Conservation (phyloP, 2,888 invertebrate genomes). For the Himalopsyche tibetana region DNA sequence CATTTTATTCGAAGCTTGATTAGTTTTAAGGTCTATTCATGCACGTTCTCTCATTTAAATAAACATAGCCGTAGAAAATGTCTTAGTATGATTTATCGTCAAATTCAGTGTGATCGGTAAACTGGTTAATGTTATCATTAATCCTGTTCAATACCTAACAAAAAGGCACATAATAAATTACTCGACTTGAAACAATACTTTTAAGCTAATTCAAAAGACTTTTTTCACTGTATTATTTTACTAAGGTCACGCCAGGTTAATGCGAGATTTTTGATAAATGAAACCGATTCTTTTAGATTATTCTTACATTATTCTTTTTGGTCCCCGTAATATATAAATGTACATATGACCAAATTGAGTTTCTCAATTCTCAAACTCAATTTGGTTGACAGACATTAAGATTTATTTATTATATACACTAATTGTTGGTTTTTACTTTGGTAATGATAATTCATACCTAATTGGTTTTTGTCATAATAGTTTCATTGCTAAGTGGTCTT, state of each 20-base stretch:
- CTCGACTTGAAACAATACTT: not conserved
- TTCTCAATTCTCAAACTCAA: no score
- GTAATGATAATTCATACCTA: no score
- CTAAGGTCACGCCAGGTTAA: not conserved
- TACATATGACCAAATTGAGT: no score
- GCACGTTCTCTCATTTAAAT: not conserved
- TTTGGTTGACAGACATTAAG: no score
- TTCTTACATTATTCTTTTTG: no score
- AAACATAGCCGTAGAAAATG: not conserved
- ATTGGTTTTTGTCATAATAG: no score
- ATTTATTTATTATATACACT: no score
- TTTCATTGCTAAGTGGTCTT: no score
- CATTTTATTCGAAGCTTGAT: not conserved
- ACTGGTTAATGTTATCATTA: slow-evolving; percentile 36
- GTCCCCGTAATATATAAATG: no score
- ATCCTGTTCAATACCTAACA: not conserved
- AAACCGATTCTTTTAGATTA: no score
- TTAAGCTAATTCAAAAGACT: not conserved
- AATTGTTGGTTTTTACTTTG: no score
- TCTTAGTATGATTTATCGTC: not conserved
- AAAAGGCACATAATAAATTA: slow-evolving; percentile 7
- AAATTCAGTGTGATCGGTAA: slow-evolving; percentile 21
- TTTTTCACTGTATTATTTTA: not conserved
- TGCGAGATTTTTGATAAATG: no score
- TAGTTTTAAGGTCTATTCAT: not conserved